phyloP scores from a whole-genome alignment of 1,140 invertebrate genomes.

The Calliphora vicina region DNA sequence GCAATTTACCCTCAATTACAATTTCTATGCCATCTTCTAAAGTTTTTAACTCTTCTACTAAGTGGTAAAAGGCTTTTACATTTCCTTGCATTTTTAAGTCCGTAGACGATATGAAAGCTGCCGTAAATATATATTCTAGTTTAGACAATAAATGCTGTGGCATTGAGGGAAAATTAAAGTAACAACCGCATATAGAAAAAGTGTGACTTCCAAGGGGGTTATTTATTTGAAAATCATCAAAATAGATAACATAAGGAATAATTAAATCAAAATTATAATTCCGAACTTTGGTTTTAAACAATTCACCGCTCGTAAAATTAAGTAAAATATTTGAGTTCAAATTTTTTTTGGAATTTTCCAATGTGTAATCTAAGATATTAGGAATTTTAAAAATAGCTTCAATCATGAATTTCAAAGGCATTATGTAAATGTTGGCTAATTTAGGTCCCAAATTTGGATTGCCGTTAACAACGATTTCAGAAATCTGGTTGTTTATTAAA shows the following conservation, averaged over 20 bases:
- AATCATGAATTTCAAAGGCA: slow-evolving; percentile 32
- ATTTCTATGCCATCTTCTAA: slow-evolving; percentile 38
- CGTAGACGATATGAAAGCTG: slow-evolving; percentile 12
- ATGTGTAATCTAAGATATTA: slow-evolving; percentile 27
- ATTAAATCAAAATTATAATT: background rate
- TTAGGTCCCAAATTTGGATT: slow-evolving; percentile 27
- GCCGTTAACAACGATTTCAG: background rate
- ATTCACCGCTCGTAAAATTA: slow-evolving; percentile 33
- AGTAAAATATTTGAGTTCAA: slow-evolving; percentile 16
- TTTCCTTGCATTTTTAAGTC: slow-evolving; percentile 36
- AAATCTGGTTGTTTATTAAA: slow-evolving; percentile 16
- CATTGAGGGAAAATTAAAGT: slow-evolving; percentile 33
- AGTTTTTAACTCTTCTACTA: slow-evolving; percentile 27
- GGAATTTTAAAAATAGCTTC: slow-evolving; percentile 36
- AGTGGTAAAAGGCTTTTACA: slow-evolving; percentile 21
- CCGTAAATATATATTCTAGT: slow-evolving; percentile 36
- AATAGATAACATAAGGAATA: slow-evolving; percentile 39
- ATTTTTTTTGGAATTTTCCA: slow-evolving; percentile 26
- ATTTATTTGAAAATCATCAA: slow-evolving; percentile 37
- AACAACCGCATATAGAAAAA: slow-evolving; percentile 36
- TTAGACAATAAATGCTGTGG: slow-evolving; percentile 34
- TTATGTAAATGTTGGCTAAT: slow-evolving; percentile 8
- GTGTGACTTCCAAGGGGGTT: slow-evolving; percentile 37
- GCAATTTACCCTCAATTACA: background rate
- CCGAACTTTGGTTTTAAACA: slow-evolving; percentile 34